Percentiles rank a stretch among this genome's conserved stretches.
phyloP scores from a whole-genome alignment of 2,888 invertebrate genomes.

The Drosophila nigricruria region DNA sequence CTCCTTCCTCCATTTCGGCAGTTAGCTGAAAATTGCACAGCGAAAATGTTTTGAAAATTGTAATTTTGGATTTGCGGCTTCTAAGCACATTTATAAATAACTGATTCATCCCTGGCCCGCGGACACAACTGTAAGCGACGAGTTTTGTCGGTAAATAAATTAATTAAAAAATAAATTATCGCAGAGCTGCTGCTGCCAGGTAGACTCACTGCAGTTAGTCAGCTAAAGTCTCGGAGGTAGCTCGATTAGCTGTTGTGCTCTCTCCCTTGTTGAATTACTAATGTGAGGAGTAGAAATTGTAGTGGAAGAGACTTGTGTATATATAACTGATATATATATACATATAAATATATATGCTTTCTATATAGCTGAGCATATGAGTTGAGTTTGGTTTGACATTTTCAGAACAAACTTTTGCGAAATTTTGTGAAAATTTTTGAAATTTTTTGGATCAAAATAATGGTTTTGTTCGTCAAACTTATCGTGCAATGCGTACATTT shows the following conservation, averaged over 20 bases:
- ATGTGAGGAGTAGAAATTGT: background rate
- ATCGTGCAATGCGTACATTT: too few relatives aligned
- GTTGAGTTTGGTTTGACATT: too few relatives aligned
- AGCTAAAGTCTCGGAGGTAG: background rate
- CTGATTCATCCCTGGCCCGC: slow-evolving; percentile 60
- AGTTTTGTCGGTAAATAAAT: slow-evolving; percentile 65
- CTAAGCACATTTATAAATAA: slow-evolving; percentile 78
- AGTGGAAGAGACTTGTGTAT: too few relatives aligned
- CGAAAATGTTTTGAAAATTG: slow-evolving; percentile 44
- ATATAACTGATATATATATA: too few relatives aligned
- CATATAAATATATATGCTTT: too few relatives aligned
- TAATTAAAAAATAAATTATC: slow-evolving; percentile 8
- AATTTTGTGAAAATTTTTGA: too few relatives aligned
- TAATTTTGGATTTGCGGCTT: slow-evolving; percentile 75
- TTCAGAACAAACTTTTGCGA: too few relatives aligned
- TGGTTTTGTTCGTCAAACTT: too few relatives aligned
- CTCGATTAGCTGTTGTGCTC: background rate
- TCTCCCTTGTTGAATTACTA: background rate
- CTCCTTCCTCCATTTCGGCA: slow-evolving; percentile 11
- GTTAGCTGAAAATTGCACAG: slow-evolving; percentile 42
- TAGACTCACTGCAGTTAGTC: background rate
- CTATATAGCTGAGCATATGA: too few relatives aligned
- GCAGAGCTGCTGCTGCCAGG: background rate
- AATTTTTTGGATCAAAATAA: too few relatives aligned
- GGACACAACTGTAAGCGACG: slow-evolving; percentile 6